A percentile compares a stretch with the other conserved stretches of the same genome.
These are phyloP conservation scores for Oscheius onirici DNA, from an alignment of 2,888 invertebrate species.

Conservation along the genomic window DNA sequence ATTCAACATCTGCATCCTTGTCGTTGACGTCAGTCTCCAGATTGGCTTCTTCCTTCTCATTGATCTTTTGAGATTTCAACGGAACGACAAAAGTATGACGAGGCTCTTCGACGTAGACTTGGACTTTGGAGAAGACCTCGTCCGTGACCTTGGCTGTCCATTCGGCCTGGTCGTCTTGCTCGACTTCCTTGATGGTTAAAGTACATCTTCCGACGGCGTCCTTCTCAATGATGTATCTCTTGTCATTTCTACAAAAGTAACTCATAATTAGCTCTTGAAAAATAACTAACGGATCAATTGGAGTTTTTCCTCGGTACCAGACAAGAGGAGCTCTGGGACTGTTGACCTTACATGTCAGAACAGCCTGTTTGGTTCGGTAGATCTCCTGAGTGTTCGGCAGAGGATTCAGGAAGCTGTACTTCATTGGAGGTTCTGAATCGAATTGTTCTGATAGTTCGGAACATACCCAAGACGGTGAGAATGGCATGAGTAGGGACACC, in stretches of 20 bases:
- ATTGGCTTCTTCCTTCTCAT: constrained; percentile 91
- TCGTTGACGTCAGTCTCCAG: constrained; percentile 96
- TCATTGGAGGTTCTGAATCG: constrained; percentile 86
- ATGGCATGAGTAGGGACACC: constrained; percentile 88
- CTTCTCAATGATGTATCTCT: constrained; percentile 84
- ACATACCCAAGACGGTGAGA: constrained; percentile 87
- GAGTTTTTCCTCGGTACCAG: constrained; percentile 87
- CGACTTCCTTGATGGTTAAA: constrained; percentile 84
- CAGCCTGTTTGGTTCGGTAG: constrained; percentile 84
- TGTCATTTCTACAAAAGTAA: constrained; percentile 63
- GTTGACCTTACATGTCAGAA: constrained; percentile 91
- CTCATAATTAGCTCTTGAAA: too few relatives aligned
- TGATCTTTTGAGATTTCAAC: constrained; percentile 89
- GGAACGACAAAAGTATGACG: constrained; percentile 80
- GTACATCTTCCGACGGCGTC: constrained; percentile 90
- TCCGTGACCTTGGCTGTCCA: constrained; percentile 90
- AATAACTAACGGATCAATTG: constrained; percentile 76
- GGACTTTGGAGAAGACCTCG: constrained; percentile 85
- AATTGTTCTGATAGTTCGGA: neutral
- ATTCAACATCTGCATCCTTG: constrained; percentile 82
- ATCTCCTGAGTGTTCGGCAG: constrained; percentile 89
- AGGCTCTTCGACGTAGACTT: constrained; percentile 87
- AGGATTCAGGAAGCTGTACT: constrained; percentile 89
- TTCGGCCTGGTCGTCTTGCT: constrained; percentile 86
- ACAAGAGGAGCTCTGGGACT: constrained; percentile 91